Evolutionary conservation across 1,140 invertebrate genomes (phyloP).

Genomic region (Scaptomyza graminum): DNA sequence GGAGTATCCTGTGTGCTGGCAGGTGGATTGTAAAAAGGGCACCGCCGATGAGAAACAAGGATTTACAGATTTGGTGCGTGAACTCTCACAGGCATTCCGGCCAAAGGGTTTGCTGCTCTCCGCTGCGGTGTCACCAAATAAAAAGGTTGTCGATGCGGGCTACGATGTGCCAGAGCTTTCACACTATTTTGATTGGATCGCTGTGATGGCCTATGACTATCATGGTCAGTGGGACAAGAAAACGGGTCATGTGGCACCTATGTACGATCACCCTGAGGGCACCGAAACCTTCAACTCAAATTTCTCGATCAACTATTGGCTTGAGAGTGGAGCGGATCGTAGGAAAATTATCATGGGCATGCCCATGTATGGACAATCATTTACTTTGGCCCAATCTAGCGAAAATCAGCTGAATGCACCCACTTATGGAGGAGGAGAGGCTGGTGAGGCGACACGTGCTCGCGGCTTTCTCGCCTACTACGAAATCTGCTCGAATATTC

Average conservation of each 20-base stretch:
- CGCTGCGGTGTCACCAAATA: slow-evolving; percentile 92
- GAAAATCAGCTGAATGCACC: slow-evolving; percentile 88
- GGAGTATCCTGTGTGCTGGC: slow-evolving; percentile 97
- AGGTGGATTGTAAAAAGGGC: slow-evolving; percentile 91
- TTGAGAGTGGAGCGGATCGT: slow-evolving; percentile 89
- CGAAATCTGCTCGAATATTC: slow-evolving; percentile 90
- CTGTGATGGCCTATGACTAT: slow-evolving; percentile 94
- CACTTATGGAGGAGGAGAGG: slow-evolving; percentile 90
- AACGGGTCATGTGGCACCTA: slow-evolving; percentile 92
- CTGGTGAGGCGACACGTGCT: slow-evolving; percentile 91
- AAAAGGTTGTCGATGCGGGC: slow-evolving; percentile 91
- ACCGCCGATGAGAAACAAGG: slow-evolving; percentile 89
- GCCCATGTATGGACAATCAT: slow-evolving; percentile 94
- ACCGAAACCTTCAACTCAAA: slow-evolving; percentile 92
- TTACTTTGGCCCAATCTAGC: slow-evolving; percentile 88
- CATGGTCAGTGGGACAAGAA: slow-evolving; percentile 94
- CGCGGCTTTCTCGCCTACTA: slow-evolving; percentile 93
- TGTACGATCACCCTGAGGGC: slow-evolving; percentile 89
- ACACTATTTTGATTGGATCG: slow-evolving; percentile 91
- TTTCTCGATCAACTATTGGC: slow-evolving; percentile 92
- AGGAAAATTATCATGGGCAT: slow-evolving; percentile 92
- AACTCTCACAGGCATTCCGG: slow-evolving; percentile 89
- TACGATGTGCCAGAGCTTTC: slow-evolving; percentile 90
- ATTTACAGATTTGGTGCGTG: slow-evolving; percentile 89
- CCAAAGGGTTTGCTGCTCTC: slow-evolving; percentile 89